A percentile compares a stretch with the other conserved stretches of the same genome.
Conservation (phyloP, 2,888 invertebrate genomes). For the Lasius platythorax region DNA sequence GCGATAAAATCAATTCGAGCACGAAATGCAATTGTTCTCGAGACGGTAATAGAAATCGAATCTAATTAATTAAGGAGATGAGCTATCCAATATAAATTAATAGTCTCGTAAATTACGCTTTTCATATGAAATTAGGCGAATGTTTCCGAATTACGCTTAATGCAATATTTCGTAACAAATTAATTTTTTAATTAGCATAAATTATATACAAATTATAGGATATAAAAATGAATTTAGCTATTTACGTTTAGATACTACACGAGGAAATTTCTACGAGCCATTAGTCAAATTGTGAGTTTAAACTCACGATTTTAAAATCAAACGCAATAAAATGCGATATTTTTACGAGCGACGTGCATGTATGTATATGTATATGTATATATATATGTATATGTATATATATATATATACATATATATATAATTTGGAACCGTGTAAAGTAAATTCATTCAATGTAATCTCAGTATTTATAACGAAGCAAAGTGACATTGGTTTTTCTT, state of each 20-base stretch:
- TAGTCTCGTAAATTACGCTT: constrained; percentile 16
- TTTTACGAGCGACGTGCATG: constrained; percentile 9
- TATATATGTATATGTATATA: not conserved
- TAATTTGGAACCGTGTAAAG: constrained; percentile 15
- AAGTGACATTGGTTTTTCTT: constrained; percentile 4
- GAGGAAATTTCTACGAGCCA: not conserved
- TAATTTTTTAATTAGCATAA: constrained; percentile 38
- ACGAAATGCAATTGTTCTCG: constrained; percentile 23
- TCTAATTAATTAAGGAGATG: constrained; percentile 49
- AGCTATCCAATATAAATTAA: not conserved
- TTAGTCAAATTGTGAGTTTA: constrained; percentile 26
- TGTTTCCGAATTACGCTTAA: constrained; percentile 30
- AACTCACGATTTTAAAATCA: constrained; percentile 1
- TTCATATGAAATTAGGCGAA: not conserved
- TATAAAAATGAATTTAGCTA: constrained; percentile 5
- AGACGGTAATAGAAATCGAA: constrained; percentile 43
- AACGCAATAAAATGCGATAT: constrained; percentile 21
- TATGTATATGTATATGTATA: not conserved
- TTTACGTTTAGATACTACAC: not conserved
- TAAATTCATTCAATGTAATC: constrained; percentile 33
- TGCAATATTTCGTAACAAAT: constrained; percentile 10
- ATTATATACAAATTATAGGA: constrained; percentile 20
- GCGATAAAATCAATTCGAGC: constrained; percentile 37
- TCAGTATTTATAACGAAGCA: constrained; percentile 41
- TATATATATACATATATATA: not conserved